Conservation (phyloP, 92 coral and sea anemone genomes). For the Umimayanthus kanabou region DNA sequence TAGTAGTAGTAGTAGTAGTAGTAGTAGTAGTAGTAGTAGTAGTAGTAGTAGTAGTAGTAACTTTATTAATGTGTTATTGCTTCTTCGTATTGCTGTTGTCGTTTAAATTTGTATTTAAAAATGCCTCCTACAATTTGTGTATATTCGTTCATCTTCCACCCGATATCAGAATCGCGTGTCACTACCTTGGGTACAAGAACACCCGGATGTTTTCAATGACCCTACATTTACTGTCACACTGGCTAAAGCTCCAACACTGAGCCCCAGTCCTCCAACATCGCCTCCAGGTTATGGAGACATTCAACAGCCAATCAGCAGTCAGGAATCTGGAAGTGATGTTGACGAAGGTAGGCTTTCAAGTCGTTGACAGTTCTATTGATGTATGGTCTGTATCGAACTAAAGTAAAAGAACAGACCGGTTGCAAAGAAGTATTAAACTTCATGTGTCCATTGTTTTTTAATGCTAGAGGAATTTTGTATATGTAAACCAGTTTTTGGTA, state of each 20-base stretch:
- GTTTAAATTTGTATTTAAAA: neutral
- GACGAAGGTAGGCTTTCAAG: slow-evolving; percentile 26
- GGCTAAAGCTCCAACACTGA: slow-evolving; percentile 31
- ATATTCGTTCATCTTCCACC: neutral
- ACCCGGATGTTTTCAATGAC: slow-evolving; percentile 76
- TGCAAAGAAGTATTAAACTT: too few species aligned
- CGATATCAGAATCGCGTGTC: slow-evolving; percentile 55
- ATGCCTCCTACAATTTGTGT: neutral
- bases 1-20: too few species aligned
- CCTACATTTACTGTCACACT: slow-evolving; percentile 52
- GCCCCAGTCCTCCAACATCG: slow-evolving; percentile 29
- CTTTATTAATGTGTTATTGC: too few species aligned
- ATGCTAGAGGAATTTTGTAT: too few species aligned
- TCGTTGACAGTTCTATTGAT: too few species aligned
- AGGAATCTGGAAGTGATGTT: slow-evolving; percentile 46
- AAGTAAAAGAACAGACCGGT: too few species aligned
- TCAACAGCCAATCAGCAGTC: slow-evolving; percentile 44
- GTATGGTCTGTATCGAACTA: too few species aligned
- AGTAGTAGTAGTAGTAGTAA: too few species aligned
- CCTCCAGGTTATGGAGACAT: slow-evolving; percentile 6
- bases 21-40: too few species aligned
- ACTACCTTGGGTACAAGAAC: slow-evolving; percentile 83
- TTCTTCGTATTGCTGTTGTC: too few species aligned
- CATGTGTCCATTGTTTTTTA: too few species aligned
- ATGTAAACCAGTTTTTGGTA: too few species aligned